Percentiles rank a stretch among this genome's conserved stretches.
phyloP scores from a whole-genome alignment of 1,140 invertebrate species.

The Drosophila eugracilis region DNA sequence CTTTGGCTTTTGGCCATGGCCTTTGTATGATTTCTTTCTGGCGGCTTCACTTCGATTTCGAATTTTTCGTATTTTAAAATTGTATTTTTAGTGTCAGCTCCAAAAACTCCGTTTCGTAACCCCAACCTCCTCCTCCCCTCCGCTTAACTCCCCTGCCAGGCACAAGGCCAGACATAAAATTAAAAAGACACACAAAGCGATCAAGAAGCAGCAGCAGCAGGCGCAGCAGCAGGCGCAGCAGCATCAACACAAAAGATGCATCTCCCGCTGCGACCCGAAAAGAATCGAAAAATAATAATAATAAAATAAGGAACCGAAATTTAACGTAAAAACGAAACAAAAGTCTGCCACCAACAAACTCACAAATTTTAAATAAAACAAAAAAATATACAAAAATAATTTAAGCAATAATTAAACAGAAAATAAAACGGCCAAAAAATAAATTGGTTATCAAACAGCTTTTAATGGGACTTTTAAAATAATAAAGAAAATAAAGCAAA shows the following conservation, averaged over 20 bases:
- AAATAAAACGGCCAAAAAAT: slow-evolving; percentile 20
- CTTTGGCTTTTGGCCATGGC: slow-evolving; percentile 50
- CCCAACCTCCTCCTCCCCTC: slow-evolving; percentile 2
- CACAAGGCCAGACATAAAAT: slow-evolving; percentile 76
- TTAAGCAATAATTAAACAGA: slow-evolving; percentile 25
- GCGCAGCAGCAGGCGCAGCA: too few relatives aligned
- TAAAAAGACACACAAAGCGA: slow-evolving; percentile 77
- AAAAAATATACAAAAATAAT: slow-evolving; percentile 34
- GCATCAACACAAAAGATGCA: slow-evolving; percentile 56
- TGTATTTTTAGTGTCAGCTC: slow-evolving; percentile 69
- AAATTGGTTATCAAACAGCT: slow-evolving; percentile 11
- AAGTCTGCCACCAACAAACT: slow-evolving; percentile 4
- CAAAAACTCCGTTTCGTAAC: slow-evolving; percentile 43
- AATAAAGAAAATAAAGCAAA: neutral
- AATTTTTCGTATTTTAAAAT: slow-evolving; percentile 62
- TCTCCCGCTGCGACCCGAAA: slow-evolving; percentile 72
- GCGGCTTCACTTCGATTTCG: slow-evolving; percentile 52
- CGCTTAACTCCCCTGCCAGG: slow-evolving; percentile 11
- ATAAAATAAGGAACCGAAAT: slow-evolving; percentile 29
- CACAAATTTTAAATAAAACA: neutral
- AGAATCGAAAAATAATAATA: slow-evolving; percentile 41
- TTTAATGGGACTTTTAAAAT: neutral
- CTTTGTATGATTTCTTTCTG: slow-evolving; percentile 75
- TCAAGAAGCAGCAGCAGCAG: slow-evolving; percentile 43
- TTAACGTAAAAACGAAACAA: too few relatives aligned